Percentiles rank a stretch among this genome's conserved stretches.
phyloP scores from a whole-genome alignment of 2,113 vertebrate genomes.

The Meriones unguiculatus region DNA sequence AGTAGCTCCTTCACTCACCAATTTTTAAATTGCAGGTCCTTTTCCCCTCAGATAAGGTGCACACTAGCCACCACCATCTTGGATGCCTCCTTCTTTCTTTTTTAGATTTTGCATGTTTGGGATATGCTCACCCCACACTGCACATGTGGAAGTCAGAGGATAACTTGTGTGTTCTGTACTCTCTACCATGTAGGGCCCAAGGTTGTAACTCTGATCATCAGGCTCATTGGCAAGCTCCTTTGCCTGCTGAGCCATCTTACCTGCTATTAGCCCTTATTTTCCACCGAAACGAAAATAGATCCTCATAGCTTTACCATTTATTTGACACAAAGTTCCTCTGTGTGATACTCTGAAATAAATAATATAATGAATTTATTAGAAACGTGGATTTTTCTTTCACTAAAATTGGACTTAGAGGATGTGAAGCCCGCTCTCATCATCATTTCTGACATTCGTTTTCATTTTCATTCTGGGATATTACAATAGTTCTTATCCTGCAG shows the following conservation, averaged over 20 bases:
- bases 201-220: background rate
- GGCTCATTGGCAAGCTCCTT: background rate
- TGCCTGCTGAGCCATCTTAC: background rate
- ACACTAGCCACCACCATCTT: too few species aligned
- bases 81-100: background rate
- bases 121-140: background rate
- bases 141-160: background rate
- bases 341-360: constrained; percentile 32
- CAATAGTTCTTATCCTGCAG: constrained; percentile 54
- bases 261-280: background rate
- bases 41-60: too few species aligned
- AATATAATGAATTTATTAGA: constrained; percentile 54
- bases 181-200: too few species aligned
- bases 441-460: constrained; percentile 73
- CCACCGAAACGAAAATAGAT: background rate
- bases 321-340: background rate
- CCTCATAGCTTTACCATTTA: constrained; percentile 8
- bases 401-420: constrained; percentile 53
- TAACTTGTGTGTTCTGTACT: background rate
- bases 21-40: too few species aligned
- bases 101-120: too few species aligned
- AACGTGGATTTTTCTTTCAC: constrained; percentile 32
- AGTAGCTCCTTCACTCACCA: too few species aligned
- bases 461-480: constrained; percentile 66
- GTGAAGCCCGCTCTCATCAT: constrained; percentile 49